Conservation (phyloP, 2,888 invertebrate species). For the Microctonus brassicae region DNA sequence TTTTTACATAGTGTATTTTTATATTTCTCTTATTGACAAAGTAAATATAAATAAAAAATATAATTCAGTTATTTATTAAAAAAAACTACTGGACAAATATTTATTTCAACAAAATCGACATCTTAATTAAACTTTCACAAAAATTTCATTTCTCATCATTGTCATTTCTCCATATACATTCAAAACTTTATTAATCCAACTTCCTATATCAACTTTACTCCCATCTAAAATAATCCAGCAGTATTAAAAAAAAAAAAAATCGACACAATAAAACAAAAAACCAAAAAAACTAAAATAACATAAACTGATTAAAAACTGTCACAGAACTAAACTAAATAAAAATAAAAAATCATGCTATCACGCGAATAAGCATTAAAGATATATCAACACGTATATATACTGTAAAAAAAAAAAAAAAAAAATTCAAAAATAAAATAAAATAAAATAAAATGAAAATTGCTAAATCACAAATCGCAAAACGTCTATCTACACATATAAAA, state of each 20-base stretch:
- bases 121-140: background rate
- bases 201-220: background rate
- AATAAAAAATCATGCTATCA: background rate
- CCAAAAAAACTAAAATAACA: background rate
- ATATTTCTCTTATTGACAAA: background rate
- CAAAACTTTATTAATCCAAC: background rate
- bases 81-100: background rate
- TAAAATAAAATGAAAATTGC: too few species aligned
- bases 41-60: background rate
- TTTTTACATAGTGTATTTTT: background rate
- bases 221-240: background rate
- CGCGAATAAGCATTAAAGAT: background rate
- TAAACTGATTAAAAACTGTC: background rate
- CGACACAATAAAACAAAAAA: background rate
- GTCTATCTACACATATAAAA: background rate
- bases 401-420: too few species aligned
- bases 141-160: background rate
- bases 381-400: background rate
- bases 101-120: slow-evolving; percentile 7
- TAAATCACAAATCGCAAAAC: background rate
- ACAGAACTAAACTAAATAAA: background rate
- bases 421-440: background rate
- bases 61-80: background rate
- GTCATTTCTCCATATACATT: background rate
- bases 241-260: background rate